phyloP scores from a whole-genome alignment of 2,797 vertebrate genomes.

The Chloroceryle amazona region DNA sequence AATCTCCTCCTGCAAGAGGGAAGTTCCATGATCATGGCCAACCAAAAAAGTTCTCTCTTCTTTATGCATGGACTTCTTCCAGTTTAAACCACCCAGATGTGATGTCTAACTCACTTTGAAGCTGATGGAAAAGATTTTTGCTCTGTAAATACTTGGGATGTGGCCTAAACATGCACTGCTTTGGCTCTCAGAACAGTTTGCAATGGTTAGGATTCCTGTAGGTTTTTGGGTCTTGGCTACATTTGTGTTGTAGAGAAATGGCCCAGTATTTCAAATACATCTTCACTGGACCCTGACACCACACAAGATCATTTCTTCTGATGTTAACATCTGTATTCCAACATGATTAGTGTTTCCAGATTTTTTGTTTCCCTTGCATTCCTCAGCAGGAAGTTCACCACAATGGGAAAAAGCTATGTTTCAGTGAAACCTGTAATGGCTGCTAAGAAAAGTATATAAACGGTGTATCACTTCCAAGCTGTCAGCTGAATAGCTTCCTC shows the following conservation, averaged over 20 bases:
- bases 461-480: not conserved
- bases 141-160: not conserved
- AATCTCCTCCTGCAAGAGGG: conserved; percentile 6
- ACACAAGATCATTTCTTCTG: not conserved
- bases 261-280: not conserved
- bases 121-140: not conserved
- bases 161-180: not conserved
- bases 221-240: not conserved
- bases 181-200: not conserved
- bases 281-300: not conserved
- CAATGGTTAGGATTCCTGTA: not conserved
- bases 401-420: not conserved
- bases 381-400: not conserved
- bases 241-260: conserved; percentile 23
- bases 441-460: not conserved
- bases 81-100: not conserved
- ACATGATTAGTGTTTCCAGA: not conserved
- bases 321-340: not conserved
- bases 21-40: not conserved
- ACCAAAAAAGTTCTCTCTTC: not conserved
- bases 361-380: conserved; percentile 27
- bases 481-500: not conserved
- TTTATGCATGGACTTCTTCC: conserved; percentile 31
- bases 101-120: conserved; percentile 34
- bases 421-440: not conserved